These are phyloP conservation scores for Tiliacea aurago DNA, from an alignment of 2,888 invertebrate species.

Conservation along the genomic window DNA sequence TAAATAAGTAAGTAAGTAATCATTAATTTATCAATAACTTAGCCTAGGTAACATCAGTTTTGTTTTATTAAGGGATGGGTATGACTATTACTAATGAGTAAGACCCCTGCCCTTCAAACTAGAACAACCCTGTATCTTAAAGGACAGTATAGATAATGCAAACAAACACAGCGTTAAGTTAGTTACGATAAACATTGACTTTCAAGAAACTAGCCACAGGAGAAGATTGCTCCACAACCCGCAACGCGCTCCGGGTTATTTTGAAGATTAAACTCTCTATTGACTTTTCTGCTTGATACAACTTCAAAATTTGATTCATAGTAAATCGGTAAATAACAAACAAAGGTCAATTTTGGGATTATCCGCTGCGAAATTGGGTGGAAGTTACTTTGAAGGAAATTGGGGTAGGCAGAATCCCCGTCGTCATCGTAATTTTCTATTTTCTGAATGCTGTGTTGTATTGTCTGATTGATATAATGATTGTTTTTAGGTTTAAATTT, in stretches of 20 bases:
- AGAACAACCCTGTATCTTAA: too few relatives aligned
- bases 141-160: conserved; percentile 3
- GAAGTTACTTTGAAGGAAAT: conserved; percentile 29
- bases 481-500: background rate
- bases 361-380: conserved; percentile 38
- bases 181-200: conserved; percentile 51
- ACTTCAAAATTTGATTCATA: conserved; percentile 62
- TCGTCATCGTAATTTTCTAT: conserved; percentile 6
- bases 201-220: conserved; percentile 42
- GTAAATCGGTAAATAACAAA: conserved; percentile 58
- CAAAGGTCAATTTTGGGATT: conserved; percentile 61
- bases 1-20: background rate
- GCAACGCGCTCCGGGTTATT: conserved; percentile 53
- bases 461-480: background rate
- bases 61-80: too few relatives aligned
- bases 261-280: conserved; percentile 65
- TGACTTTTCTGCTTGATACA: conserved; percentile 60
- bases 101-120: too few relatives aligned
- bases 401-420: conserved; percentile 12
- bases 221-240: conserved; percentile 39
- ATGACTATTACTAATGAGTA: too few relatives aligned
- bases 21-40: too few relatives aligned
- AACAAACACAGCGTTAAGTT: conserved; percentile 47
- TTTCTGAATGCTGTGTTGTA: background rate
- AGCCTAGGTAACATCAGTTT: too few relatives aligned